These are phyloP conservation scores for Stichodactyla mertensii DNA, from an alignment of 64 coral and sea anemone species.

Conservation along the genomic window DNA sequence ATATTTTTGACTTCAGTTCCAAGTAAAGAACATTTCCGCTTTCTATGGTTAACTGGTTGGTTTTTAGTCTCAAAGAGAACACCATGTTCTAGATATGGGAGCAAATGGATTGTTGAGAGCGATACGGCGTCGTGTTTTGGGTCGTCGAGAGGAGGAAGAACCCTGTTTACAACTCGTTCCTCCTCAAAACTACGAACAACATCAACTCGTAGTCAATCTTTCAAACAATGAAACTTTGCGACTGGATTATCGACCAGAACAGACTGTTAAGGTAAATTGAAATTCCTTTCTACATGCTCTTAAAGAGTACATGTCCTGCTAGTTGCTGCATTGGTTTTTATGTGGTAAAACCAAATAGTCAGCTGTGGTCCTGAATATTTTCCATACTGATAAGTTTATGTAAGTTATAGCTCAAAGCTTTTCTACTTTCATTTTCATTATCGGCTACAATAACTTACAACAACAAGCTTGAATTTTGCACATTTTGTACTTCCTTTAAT, in stretches of 20 bases:
- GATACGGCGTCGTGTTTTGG: constrained; percentile 3
- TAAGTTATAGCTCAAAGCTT: too few species aligned
- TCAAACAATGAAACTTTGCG: constrained; percentile 19
- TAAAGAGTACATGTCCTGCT: too few species aligned
- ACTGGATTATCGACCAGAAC: constrained; percentile 39
- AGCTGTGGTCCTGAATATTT: too few species aligned
- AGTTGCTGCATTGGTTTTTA: too few species aligned
- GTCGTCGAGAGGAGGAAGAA: neutral
- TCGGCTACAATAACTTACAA: too few species aligned
- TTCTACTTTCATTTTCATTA: too few species aligned
- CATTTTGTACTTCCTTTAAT: too few species aligned
- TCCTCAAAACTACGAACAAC: constrained; percentile 2
- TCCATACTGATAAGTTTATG: too few species aligned
- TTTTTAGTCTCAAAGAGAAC: neutral
- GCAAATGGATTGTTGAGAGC: constrained; percentile 4
- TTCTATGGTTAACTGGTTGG: neutral
- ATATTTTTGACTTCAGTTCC: neutral
- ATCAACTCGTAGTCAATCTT: neutral
- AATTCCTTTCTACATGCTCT: neutral
- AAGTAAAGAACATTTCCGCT: neutral
- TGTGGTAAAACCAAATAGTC: too few species aligned
- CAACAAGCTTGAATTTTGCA: too few species aligned
- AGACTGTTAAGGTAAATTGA: constrained; percentile 40
- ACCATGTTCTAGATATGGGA: neutral
- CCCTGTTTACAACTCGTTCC: constrained; percentile 1